Evolutionary conservation across 2,113 vertebrate species (phyloP).

Genomic region (Geococcyx californianus): DNA sequence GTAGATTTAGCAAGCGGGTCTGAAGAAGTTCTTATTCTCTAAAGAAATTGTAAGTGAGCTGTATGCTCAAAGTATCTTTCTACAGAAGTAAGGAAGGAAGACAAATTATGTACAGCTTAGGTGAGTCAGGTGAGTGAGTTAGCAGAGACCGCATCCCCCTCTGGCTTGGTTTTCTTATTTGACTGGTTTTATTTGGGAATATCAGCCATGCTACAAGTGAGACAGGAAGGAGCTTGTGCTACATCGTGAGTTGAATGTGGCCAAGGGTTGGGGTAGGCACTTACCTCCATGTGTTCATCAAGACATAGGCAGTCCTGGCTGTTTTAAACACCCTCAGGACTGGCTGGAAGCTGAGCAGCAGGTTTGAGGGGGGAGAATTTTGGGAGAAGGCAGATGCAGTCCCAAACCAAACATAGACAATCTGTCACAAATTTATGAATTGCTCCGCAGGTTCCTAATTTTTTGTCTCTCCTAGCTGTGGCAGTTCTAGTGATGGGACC

Average conservation of each 20-base stretch:
- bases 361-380: background rate
- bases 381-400: background rate
- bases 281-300: background rate
- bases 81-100: background rate
- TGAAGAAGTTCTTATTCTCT: background rate
- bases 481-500: background rate
- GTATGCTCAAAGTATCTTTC: background rate
- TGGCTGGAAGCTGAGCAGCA: background rate
- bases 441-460: background rate
- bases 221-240: background rate
- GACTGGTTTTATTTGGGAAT: background rate
- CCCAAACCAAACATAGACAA: background rate
- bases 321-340: background rate
- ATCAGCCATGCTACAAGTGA: background rate
- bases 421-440: background rate
- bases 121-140: background rate
- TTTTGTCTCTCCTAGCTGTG: background rate
- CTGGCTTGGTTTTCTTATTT: background rate
- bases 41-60: background rate
- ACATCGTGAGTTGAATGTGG: background rate
- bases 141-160: background rate
- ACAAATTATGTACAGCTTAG: rapidly evolving
- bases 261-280: background rate
- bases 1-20: background rate
- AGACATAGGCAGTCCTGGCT: background rate